Percentiles rank a stretch among this genome's conserved stretches.
These are phyloP conservation scores for Malurus splendens DNA, from an alignment of 2,797 vertebrate genomes.

Conservation along the genomic window DNA sequence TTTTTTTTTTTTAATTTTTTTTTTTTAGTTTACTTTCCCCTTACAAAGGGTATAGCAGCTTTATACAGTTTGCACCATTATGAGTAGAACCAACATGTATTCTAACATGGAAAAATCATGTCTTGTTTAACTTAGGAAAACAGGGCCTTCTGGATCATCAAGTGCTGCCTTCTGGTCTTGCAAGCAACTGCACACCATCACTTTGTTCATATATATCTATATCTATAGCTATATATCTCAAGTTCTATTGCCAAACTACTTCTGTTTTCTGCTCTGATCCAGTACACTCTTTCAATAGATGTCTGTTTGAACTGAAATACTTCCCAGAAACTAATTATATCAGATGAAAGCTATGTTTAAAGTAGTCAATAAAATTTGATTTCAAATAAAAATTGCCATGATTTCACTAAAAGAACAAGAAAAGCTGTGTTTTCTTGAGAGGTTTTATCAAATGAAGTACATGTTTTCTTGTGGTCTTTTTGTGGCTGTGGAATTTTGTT, in stretches of 20 bases:
- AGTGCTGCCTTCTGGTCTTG: neutral
- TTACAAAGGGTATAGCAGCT: neutral
- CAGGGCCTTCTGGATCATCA: neutral
- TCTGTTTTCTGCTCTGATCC: neutral
- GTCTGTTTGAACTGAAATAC: neutral
- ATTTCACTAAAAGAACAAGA: neutral
- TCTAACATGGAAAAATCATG: neutral
- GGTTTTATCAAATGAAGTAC: neutral
- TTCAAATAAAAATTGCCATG: neutral
- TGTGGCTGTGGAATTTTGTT: neutral
- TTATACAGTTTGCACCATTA: neutral
- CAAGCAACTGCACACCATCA: neutral
- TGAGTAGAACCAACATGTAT: neutral
- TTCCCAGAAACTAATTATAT: neutral
- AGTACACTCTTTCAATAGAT: neutral
- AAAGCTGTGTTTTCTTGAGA: neutral
- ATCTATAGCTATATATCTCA: neutral
- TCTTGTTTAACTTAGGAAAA: neutral
- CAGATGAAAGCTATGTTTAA: neutral
- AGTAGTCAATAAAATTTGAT: neutral
- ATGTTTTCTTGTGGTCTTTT: neutral
- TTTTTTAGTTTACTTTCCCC: neutral
- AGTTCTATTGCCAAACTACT: neutral
- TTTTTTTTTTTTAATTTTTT: neutral
- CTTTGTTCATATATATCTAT: neutral